Conservation (phyloP, 1,140 invertebrate species). For the Caenorhabditis tropicalis region DNA sequence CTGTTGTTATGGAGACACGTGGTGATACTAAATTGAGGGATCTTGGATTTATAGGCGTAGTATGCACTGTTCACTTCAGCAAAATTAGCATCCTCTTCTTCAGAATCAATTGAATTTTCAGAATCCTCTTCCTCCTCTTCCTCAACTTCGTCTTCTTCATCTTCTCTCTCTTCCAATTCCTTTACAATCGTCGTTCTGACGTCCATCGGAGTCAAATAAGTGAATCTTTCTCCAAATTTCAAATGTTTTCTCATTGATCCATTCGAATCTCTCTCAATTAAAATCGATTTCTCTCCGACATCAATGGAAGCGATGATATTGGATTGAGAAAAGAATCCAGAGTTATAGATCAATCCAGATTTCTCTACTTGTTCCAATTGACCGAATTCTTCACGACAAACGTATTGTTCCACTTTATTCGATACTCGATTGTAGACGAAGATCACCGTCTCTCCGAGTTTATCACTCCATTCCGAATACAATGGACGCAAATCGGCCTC, state of each 20-base stretch:
- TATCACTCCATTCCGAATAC: not conserved
- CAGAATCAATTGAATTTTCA: not conserved
- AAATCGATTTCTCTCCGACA: not conserved
- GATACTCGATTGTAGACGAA: not conserved
- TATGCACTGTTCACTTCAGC: not conserved
- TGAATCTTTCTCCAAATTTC: no score
- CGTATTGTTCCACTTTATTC: not conserved
- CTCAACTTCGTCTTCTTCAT: not conserved
- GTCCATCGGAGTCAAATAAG: no score
- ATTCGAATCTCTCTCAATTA: not conserved
- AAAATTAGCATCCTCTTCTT: not conserved
- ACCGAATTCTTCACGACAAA: not conserved
- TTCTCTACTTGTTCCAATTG: not conserved
- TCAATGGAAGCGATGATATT: not conserved
- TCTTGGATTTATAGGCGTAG: not conserved
- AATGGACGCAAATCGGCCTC: not conserved
- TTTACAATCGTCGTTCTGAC: no score
- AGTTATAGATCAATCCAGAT: not conserved
- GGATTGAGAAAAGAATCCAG: not conserved
- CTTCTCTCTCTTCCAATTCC: not conserved
- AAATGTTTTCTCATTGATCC: not conserved
- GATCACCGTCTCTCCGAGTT: not conserved
- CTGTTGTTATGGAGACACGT: not conserved
- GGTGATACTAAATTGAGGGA: not conserved
- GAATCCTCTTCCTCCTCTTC: no score